Evolutionary conservation across 2,113 vertebrate genomes (phyloP), one percentile per base, ranked within the genome.

Genomic region (Carassius auratus): DNA sequence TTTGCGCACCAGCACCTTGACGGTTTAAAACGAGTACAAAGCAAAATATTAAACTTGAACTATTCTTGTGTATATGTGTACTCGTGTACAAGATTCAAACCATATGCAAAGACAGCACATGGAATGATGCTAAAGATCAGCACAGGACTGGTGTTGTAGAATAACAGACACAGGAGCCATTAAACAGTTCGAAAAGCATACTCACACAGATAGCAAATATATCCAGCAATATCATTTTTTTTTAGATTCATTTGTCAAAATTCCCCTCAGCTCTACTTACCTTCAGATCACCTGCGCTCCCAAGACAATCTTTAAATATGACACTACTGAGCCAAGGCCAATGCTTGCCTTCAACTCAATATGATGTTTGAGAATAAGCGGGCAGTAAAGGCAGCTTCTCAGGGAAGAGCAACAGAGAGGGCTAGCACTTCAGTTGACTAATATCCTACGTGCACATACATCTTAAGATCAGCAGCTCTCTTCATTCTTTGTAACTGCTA

Each of bases 341-440:
- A 77, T 21, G 33, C 5, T 19, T 30, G 59, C 42, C 9, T 45
- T 33, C 61, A 69, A 14, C 19, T 2, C 57, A 59, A n/a, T 59
- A n/a, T 59, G 57, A 55, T 55, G 66, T 33, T 38, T 79, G 12
- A 83, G 66, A 66, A 73, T 36, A 83, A 33, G 55, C 19, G 66
- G 79, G 74, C 52, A 73, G 62, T 55, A 33, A 55, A 86, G 73
- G 55, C 68, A 73, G 23, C 26, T 36, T 13, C 38, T 73, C 76
- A 84, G 26, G 76, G 59, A 61, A 84, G 8, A 68, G 69, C 38
- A 76, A 85, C 66, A 75, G 19, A 59, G 9, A 59, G 80, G 45
- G 62, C 10, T n/a, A 48, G 38, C 7, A 59, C 0, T 78, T 78
- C 19, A n/a, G 33, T 14, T 36, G n/a, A 10, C 7, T 26, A 64